phyloP scores from a whole-genome alignment of 2,888 invertebrate species.

The Emesis castigata region DNA sequence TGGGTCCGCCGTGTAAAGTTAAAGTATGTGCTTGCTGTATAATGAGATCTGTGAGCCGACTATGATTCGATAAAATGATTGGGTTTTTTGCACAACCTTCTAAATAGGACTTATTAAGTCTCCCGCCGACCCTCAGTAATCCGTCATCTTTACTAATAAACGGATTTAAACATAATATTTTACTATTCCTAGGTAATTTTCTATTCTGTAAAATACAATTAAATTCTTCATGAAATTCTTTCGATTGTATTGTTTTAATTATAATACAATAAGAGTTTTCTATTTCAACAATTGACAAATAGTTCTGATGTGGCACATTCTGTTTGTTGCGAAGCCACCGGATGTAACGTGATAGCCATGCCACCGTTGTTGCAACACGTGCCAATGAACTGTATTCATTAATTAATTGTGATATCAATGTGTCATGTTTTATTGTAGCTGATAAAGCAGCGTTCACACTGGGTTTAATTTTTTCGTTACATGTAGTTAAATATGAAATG shows the following conservation, averaged over 20 bases:
- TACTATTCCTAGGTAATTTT: too few relatives aligned
- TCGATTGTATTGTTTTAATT: too few relatives aligned
- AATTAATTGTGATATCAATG: constrained; percentile 25
- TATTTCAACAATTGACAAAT: background rate
- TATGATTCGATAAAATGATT: too few relatives aligned
- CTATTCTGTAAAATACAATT: background rate
- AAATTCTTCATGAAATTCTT: too few relatives aligned
- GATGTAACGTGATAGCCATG: constrained; percentile 16
- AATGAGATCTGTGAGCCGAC: too few relatives aligned
- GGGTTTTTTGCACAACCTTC: too few relatives aligned
- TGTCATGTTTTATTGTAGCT: background rate
- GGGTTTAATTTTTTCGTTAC: background rate
- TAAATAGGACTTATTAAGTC: too few relatives aligned
- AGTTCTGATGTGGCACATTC: background rate
- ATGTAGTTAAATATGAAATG: background rate
- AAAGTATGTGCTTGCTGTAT: background rate
- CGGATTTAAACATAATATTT: constrained; percentile 4
- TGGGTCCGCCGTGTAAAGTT: background rate
- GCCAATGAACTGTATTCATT: constrained; percentile 22
- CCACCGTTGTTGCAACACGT: constrained; percentile 19
- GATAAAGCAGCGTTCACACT: constrained; percentile 27
- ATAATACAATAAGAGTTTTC: background rate
- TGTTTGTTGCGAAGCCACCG: background rate
- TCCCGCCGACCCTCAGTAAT: constrained; percentile 18
- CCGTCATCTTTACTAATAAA: constrained; percentile 17